Percentiles rank a stretch among this genome's conserved stretches.
phyloP scores from a whole-genome alignment of 2,888 invertebrate species.

The Pollenia amentaria region DNA sequence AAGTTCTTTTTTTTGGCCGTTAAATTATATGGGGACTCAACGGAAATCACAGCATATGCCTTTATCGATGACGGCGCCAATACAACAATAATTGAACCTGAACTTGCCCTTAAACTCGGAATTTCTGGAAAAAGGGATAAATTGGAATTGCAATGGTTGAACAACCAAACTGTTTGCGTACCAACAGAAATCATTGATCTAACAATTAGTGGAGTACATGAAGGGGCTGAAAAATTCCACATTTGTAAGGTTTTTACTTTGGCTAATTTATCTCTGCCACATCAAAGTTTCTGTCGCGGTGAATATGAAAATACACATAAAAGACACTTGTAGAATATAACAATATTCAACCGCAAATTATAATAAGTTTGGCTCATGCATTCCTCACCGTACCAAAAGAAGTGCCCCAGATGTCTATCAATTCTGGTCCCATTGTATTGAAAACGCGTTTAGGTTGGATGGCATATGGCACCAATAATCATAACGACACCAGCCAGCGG shows the following conservation, averaged over 20 bases:
- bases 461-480: background rate
- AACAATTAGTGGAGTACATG: background rate
- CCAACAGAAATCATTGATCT: background rate
- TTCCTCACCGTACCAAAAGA: background rate
- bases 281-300: conserved; percentile 1
- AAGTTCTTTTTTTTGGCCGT: no score
- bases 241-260: background rate
- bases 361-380: background rate
- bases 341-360: conserved; percentile 6
- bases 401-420: background rate
- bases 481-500: no score
- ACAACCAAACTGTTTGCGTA: no score
- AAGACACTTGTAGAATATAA: background rate
- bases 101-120: conserved; percentile 1
- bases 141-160: background rate
- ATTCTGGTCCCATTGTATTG: background rate
- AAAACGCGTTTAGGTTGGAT: background rate
- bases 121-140: background rate
- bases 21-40: no score
- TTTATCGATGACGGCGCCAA: no score
- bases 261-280: background rate
- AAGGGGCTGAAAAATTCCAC: background rate
- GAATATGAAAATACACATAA: background rate
- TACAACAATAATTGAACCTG: no score
- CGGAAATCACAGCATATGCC: no score